Conservation (phyloP, 2,113 vertebrate genomes). For the Phrynosoma platyrhinos region DNA sequence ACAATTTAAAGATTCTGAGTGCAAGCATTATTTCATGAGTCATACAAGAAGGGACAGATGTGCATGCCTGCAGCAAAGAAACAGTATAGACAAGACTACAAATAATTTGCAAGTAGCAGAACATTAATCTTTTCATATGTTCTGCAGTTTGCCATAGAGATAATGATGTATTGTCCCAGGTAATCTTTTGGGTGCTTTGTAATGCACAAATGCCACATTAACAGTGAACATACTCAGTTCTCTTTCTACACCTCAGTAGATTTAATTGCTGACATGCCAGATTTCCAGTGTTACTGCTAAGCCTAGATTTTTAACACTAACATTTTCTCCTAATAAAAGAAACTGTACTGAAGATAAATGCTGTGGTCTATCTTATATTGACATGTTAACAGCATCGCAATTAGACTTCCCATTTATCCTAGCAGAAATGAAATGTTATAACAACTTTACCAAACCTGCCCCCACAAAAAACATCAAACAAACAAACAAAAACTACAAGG, state of each 20-base stretch:
- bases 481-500: not conserved
- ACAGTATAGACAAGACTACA: not conserved
- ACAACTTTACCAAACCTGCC: not conserved
- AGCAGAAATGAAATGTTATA: conserved; percentile 25
- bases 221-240: not conserved
- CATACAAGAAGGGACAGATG: no score
- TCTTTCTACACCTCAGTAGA: not conserved
- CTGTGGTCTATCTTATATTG: conserved; percentile 12
- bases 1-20: not conserved
- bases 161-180: conserved; percentile 14
- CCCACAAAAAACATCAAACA: not conserved
- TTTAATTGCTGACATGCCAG: conserved; percentile 7
- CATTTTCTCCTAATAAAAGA: conserved; percentile 29
- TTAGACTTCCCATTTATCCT: conserved; percentile 33
- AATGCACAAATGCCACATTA: conserved; percentile 8
- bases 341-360: conserved; percentile 9
- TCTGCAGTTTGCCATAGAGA: not conserved
- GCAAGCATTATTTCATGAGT: not conserved
- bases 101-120: not conserved
- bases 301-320: conserved; percentile 3
- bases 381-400: conserved; percentile 21
- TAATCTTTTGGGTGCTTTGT: conserved; percentile 24
- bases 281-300: conserved; percentile 27
- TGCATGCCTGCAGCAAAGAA: not conserved
- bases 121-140: conserved; percentile 15